Evolutionary conservation across 2,888 invertebrate species (phyloP).

Genomic region (Panzeria rudis): DNA sequence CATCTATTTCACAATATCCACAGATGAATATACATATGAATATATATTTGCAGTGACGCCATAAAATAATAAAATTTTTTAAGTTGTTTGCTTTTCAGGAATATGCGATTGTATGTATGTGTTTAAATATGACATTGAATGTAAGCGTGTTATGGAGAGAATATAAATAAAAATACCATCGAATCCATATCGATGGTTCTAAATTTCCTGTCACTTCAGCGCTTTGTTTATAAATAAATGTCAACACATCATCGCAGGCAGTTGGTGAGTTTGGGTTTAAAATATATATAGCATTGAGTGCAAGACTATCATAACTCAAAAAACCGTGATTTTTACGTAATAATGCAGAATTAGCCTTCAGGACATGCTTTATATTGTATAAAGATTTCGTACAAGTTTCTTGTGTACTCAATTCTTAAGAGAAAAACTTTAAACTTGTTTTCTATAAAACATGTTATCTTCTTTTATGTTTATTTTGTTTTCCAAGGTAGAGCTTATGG

Average conservation of each 20-base stretch:
- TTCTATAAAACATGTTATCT: too few relatives aligned
- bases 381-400: too few relatives aligned
- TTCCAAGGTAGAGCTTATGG: too few relatives aligned
- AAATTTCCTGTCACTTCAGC: conserved; percentile 49
- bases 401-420: too few relatives aligned
- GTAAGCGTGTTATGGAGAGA: not conserved
- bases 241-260: conserved; percentile 56
- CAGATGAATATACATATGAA: not conserved
- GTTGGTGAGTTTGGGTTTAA: conserved; percentile 40
- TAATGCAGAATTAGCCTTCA: too few relatives aligned
- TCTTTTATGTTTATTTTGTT: too few relatives aligned
- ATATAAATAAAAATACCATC: conserved; percentile 27
- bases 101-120: not conserved
- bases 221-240: conserved; percentile 68
- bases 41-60: conserved; percentile 14
- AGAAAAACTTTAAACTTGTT: too few relatives aligned
- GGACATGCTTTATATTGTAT: too few relatives aligned
- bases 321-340: too few relatives aligned
- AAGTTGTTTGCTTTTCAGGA: not conserved
- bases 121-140: not conserved
- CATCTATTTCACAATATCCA: not conserved
- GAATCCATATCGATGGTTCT: conserved; percentile 19
- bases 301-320: too few relatives aligned
- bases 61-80: conserved; percentile 58
- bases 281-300: conserved; percentile 22